Evolutionary conservation across 1,140 invertebrate genomes (phyloP).

Genomic region (Cydia strobilella): DNA sequence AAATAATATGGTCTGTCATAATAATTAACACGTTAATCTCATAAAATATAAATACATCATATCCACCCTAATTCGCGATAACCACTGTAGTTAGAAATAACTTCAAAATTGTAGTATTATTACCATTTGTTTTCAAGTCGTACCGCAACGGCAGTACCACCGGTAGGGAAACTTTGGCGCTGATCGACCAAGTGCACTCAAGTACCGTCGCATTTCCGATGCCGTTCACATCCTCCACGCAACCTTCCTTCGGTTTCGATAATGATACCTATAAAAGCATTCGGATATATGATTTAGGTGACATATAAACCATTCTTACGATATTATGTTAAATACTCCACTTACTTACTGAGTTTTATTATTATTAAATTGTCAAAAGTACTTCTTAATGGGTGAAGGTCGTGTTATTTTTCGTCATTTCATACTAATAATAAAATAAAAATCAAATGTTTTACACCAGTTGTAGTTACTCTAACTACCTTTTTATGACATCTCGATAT

Average conservation of each 20-base stretch:
- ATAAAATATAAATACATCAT: too few relatives aligned
- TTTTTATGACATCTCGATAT: too few relatives aligned
- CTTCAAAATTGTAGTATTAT: not conserved
- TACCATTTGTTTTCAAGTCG: constrained; percentile 19
- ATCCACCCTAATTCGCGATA: too few relatives aligned
- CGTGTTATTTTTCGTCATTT: too few relatives aligned
- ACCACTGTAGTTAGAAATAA: too few relatives aligned
- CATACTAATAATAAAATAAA: too few relatives aligned
- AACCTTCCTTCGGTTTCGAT: constrained; percentile 1
- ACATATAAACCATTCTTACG: not conserved
- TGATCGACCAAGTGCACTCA: constrained; percentile 23
- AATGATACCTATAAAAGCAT: not conserved
- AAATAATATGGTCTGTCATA: too few relatives aligned
- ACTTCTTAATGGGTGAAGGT: too few relatives aligned
- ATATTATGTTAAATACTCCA: not conserved
- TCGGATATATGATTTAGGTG: not conserved
- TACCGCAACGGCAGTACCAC: constrained; percentile 8
- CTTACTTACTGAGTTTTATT: not conserved
- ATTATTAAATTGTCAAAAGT: not conserved
- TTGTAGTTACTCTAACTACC: too few relatives aligned
- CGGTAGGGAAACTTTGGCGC: constrained; percentile 14
- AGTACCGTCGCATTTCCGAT: constrained; percentile 7
- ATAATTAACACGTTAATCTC: too few relatives aligned
- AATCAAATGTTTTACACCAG: too few relatives aligned
- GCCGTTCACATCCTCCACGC: not conserved